These are phyloP conservation scores for Heterodera filipjevi DNA, from an alignment of 2,888 invertebrate species.

Conservation along the genomic window DNA sequence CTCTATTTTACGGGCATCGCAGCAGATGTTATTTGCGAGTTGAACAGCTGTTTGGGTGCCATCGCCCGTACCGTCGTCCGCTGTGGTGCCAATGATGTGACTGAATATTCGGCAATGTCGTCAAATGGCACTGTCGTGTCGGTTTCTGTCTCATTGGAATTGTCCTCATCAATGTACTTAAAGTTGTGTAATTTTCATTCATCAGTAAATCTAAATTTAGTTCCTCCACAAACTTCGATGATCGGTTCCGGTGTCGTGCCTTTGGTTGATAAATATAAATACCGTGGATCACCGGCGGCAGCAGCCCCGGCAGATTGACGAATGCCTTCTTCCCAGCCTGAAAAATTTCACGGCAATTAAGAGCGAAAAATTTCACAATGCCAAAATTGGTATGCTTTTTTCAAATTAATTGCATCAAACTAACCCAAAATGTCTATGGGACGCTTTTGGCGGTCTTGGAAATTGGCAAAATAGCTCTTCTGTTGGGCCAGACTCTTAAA, in stretches of 20 bases:
- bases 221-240: constrained; percentile 13
- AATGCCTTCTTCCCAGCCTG: constrained; percentile 26
- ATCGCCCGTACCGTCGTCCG: neutral
- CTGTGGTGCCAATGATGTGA: neutral
- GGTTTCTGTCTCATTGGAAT: neutral
- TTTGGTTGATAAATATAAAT: constrained; percentile 10
- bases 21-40: neutral
- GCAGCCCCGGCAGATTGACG: constrained; percentile 15
- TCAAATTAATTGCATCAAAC: neutral
- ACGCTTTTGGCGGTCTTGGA: neutral
- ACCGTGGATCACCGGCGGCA: neutral
- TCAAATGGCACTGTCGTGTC: neutral
- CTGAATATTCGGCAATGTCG: neutral
- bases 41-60: neutral
- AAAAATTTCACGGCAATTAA: neutral
- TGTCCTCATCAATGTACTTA: constrained; percentile 4
- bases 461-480: constrained; percentile 19
- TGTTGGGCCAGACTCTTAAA: neutral
- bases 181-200: neutral
- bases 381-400: neutral
- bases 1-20: neutral
- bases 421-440: neutral
- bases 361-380: neutral
- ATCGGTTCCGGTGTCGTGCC: constrained; percentile 14
- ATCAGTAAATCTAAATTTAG: too few relatives aligned